phyloP scores from a whole-genome alignment of 2,113 vertebrate species.

The Numida meleagris region DNA sequence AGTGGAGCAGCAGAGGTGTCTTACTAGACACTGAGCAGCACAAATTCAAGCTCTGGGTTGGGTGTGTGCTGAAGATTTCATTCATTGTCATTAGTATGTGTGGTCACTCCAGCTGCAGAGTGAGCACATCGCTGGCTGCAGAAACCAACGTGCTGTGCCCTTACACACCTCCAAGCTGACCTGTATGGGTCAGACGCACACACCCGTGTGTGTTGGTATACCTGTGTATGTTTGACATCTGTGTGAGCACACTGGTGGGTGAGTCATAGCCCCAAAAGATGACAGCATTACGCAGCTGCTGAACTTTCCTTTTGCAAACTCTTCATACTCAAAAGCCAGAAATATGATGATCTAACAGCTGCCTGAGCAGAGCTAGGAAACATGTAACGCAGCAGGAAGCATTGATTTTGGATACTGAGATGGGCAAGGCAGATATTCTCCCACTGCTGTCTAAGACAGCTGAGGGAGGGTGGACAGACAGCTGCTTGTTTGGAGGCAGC shows the following conservation, averaged over 20 bases:
- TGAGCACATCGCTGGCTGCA: not conserved
- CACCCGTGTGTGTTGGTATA: not conserved
- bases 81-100: not conserved
- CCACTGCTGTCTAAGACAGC: constrained; percentile 8
- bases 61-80: not conserved
- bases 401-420: constrained; percentile 16
- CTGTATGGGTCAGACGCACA: not conserved
- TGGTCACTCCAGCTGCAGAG: not conserved
- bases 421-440: constrained; percentile 28
- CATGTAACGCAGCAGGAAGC: constrained; percentile 31
- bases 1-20: not conserved
- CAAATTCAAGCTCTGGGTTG: not conserved
- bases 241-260: not conserved
- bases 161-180: accelerated
- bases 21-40: not conserved
- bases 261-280: not conserved
- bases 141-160: accelerated
- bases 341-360: constrained; percentile 48
- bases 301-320: constrained; percentile 1
- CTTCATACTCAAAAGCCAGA: constrained; percentile 23
- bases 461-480: constrained; percentile 3
- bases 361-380: constrained; percentile 18
- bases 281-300: constrained; percentile 1
- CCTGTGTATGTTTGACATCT: not conserved
- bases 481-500: not conserved